phyloP scores from a whole-genome alignment of 1,140 invertebrate genomes.

The Hetaerina americana region DNA sequence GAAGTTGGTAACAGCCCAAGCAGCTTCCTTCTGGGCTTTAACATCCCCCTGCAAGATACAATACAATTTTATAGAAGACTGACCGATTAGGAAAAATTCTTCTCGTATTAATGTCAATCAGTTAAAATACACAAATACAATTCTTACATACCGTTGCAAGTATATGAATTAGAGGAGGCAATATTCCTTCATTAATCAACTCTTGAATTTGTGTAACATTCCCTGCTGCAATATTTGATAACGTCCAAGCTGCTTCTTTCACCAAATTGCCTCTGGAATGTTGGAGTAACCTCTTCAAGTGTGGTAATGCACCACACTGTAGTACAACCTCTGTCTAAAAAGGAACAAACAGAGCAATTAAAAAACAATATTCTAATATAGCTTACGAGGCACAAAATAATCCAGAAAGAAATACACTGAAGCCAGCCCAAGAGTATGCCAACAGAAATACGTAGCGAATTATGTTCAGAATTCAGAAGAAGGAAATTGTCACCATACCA shows the following conservation, averaged over 20 bases:
- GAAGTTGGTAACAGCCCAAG: constrained; percentile 70
- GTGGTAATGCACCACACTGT: constrained; percentile 56
- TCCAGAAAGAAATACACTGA: no score
- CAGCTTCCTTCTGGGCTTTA: constrained; percentile 65
- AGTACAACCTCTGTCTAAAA: constrained; percentile 83
- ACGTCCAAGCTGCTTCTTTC: constrained; percentile 72
- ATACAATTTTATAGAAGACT: no score
- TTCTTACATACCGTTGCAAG: constrained; percentile 18
- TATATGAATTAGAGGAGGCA: constrained; percentile 52
- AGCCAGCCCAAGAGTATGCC: no score
- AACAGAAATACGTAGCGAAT: no score
- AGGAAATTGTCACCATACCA: no score
- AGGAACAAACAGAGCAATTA: no score
- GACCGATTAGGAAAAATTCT: no score
- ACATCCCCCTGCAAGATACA: constrained; percentile 52
- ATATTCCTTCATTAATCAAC: constrained; percentile 54
- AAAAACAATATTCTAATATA: no score
- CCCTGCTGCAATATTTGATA: constrained; percentile 72
- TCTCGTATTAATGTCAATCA: background rate
- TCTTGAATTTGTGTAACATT: constrained; percentile 58
- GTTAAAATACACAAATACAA: background rate
- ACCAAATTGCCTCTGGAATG: constrained; percentile 65
- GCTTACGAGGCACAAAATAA: no score
- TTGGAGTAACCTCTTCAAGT: constrained; percentile 56
- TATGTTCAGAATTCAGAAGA: no score